phyloP scores from a whole-genome alignment of 2,888 invertebrate genomes.

The Eupithecia subumbrata region DNA sequence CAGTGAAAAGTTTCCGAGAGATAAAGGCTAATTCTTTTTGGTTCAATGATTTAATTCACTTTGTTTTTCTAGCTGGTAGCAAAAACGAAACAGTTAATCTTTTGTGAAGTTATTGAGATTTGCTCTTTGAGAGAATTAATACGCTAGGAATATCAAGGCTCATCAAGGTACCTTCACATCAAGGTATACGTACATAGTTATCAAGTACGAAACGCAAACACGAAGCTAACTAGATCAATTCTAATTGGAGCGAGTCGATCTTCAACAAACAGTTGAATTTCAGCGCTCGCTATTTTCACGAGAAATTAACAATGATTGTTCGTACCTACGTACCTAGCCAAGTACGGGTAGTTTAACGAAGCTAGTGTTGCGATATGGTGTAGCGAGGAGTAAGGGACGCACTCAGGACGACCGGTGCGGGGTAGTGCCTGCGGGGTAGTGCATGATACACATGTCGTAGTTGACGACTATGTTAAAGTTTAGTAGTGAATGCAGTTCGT shows the following conservation, averaged over 20 bases:
- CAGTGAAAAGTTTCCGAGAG: neutral
- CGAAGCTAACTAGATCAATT: constrained; percentile 23
- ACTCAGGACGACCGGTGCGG: neutral
- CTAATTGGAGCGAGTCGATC: constrained; percentile 27
- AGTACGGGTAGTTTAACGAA: neutral
- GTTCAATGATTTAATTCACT: neutral
- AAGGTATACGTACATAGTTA: neutral
- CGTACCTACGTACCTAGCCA: neutral
- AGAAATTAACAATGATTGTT: constrained; percentile 34
- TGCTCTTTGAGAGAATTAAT: neutral
- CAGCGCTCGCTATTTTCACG: constrained; percentile 24
- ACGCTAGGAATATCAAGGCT: neutral
- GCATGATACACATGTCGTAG: neutral
- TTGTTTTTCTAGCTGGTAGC: neutral
- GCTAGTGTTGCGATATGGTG: constrained; percentile 9
- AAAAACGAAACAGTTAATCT: neutral
- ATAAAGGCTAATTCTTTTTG: neutral
- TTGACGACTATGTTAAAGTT: neutral
- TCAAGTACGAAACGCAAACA: constrained; percentile 6
- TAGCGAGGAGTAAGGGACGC: neutral
- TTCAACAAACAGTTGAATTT: constrained; percentile 20
- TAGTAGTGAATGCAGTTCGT: neutral
- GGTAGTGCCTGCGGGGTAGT: too few species aligned
- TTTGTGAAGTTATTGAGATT: neutral
- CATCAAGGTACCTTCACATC: neutral